phyloP scores from a whole-genome alignment of 2,888 invertebrate species.

The Pseudococcus longispinus region DNA sequence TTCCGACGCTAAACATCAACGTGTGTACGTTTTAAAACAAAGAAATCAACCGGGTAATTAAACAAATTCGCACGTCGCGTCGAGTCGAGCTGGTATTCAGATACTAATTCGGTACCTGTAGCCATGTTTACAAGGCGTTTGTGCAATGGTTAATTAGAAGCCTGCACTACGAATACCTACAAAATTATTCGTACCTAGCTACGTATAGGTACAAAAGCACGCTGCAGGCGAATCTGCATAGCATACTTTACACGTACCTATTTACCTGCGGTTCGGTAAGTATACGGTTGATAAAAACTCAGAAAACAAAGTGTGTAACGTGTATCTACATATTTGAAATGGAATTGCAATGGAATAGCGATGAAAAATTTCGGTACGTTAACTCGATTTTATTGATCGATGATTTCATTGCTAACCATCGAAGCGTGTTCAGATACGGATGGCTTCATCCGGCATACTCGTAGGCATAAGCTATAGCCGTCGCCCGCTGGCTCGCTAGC shows the following conservation, averaged over 20 bases:
- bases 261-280: not conserved
- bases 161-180: not conserved
- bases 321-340: not conserved
- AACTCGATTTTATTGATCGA: slow-evolving; percentile 38
- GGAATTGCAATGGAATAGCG: not conserved
- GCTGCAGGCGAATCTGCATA: not conserved
- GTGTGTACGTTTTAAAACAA: not conserved
- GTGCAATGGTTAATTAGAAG: not conserved
- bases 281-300: not conserved
- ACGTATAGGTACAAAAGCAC: not conserved
- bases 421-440: slow-evolving; percentile 29
- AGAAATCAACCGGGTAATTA: not conserved
- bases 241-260: not conserved
- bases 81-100: not conserved
- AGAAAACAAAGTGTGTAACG: not conserved
- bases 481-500: too few species aligned
- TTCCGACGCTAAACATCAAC: not conserved
- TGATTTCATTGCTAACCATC: slow-evolving; percentile 21
- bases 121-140: not conserved
- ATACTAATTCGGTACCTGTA: not conserved
- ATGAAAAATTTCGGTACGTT: slow-evolving; percentile 2
- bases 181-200: not conserved
- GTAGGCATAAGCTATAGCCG: not conserved
- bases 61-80: not conserved
- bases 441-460: not conserved